phyloP scores from a whole-genome alignment of 2,113 vertebrate species.

The Desmodus rotundus region DNA sequence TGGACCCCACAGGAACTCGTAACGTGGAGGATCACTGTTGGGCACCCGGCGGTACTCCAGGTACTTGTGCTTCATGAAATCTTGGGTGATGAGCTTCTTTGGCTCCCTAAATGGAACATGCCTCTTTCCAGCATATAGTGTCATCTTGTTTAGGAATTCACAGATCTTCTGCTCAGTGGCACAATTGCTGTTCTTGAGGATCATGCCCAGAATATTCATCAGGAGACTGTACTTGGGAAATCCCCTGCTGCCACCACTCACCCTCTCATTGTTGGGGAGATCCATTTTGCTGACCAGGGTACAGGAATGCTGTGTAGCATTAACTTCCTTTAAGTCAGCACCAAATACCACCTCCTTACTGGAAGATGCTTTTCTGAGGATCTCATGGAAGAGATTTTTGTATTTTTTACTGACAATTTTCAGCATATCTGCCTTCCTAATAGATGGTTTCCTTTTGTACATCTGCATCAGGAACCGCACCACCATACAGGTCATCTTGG shows the following conservation, averaged over 20 bases:
- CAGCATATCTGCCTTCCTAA: not conserved
- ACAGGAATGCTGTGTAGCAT: not conserved
- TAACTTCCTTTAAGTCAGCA: not conserved
- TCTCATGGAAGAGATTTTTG: not conserved
- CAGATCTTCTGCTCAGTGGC: not conserved
- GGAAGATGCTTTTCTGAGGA: not conserved
- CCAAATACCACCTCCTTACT: slow-evolving; percentile 23
- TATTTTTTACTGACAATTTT: not conserved
- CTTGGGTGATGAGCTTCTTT: not conserved
- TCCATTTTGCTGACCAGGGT: slow-evolving; percentile 19
- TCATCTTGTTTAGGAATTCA: not conserved
- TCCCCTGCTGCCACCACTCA: not conserved
- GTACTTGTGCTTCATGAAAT: not conserved
- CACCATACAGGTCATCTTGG: accelerated
- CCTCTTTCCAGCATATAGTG: not conserved
- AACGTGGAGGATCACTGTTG: not conserved
- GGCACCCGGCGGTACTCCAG: not conserved
- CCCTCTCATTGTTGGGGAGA: not conserved
- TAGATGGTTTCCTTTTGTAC: not conserved
- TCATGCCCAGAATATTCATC: not conserved
- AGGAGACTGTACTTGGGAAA: not conserved
- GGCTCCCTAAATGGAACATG: not conserved
- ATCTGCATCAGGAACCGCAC: not conserved
- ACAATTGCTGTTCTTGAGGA: not conserved
- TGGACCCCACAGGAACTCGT: not conserved